These are phyloP conservation scores for rabbit (Oryctolagus cuniculus) DNA, from an alignment of 2,113 vertebrate species.

Conservation along the genomic window mOryCun1.1 NC_091433.1:29161501-29162000, in stretches of 20 bases:
- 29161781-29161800: neutral
- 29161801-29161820: neutral
- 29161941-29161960: neutral
- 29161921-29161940: neutral
- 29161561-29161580: neutral
- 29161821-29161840: neutral
- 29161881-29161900: neutral
- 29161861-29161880: neutral
- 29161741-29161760: neutral
- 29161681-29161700: neutral
- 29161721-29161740: neutral
- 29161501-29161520: slow-evolving; percentile 4
- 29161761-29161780: neutral
- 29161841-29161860: neutral
- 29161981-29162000: neutral
- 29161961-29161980: neutral
- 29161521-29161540: slow-evolving; percentile 79
- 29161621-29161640: neutral
- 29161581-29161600: neutral
- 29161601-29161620: neutral
- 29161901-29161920: neutral
- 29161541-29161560: slow-evolving; percentile 77
- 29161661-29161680: neutral
- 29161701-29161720: neutral
- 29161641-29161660: neutral